Base-by-base conservation (phyloP, 2,888 invertebrate species). In the Xylophagus ater region DNA sequence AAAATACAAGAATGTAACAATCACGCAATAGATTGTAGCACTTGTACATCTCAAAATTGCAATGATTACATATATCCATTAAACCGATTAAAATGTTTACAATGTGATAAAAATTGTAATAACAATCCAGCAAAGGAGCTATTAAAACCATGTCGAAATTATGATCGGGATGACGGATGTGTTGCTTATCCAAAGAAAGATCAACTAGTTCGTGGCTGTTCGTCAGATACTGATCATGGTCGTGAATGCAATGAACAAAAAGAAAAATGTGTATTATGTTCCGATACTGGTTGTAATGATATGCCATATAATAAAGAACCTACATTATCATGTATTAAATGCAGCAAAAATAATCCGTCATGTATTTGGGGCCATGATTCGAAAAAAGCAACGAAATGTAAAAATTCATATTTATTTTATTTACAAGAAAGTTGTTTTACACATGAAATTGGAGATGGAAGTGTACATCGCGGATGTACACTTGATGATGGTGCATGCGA, bases 161-260 rank as follows among this genome's bases (percentile, higher is more conserved):
- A 49, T 34, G 48, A 43, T 4, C 45, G 37, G 4, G 24, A 41
- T 4, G 55, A 55, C 3, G 37, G 47, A 13, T 57, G 57, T 30
- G 51, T 50, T 36, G 48, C 47, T 7, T 47, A 40, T 20, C 49
- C 44, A 10, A 37, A 42, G 1, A 44, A 37, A 20, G 44, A 39
- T 7, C 10, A 23, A 21, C 51, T 56, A 49, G 29, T 29, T 13
- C 51, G 57, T 6, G 56, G 57, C 17, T 57, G 57, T 37, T 30
- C 42, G 4, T 55, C 57, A 1, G 51, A 53, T 35, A 17, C 24
- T 5, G 34, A 26, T 9, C 35, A 35, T 38, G 53, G n/a, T n/a
- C n/a, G 51, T 4, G 47, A 47, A 14, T 57, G 57, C 37, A 15
- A 58, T 33, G 24, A 56, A 20, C 44, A 15, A 5, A 40, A 40